A percentile compares a stretch with the other conserved stretches of the same genome.
Conservation (phyloP, 2,888 invertebrate genomes). For the Ametastegia equiseti region DNA sequence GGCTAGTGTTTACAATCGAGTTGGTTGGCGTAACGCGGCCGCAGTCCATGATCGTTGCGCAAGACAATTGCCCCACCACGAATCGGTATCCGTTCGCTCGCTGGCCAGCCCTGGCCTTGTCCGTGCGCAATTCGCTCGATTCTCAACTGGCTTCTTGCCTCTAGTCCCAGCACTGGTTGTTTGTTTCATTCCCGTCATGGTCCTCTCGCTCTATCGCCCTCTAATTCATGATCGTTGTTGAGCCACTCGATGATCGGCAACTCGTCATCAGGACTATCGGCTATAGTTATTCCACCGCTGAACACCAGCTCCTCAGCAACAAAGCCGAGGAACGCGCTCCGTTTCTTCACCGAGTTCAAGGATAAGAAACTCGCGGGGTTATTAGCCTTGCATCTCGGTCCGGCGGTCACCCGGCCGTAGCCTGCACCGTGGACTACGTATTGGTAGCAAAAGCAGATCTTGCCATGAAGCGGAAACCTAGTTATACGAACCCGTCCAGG, state of each 20-base stretch:
- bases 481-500: not conserved
- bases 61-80: slow-evolving; percentile 25
- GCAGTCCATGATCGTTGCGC: slow-evolving; percentile 37
- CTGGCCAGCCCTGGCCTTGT: slow-evolving; percentile 69
- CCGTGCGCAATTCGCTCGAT: slow-evolving; percentile 54
- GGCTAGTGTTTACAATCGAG: slow-evolving; percentile 32
- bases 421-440: slow-evolving; percentile 11
- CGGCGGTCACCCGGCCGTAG: slow-evolving; percentile 41
- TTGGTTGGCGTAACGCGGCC: slow-evolving; percentile 17
- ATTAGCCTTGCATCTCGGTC: slow-evolving; percentile 46
- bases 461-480: not conserved
- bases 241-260: too few species aligned
- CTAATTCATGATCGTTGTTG: not conserved
- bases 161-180: not conserved
- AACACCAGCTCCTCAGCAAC: not conserved
- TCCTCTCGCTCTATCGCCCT: not conserved
- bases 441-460: not conserved
- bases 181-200: not conserved
- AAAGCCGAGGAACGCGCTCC: slow-evolving; percentile 25
- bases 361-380: slow-evolving; percentile 41
- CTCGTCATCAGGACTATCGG: slow-evolving; percentile 30
- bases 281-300: not conserved
- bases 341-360: slow-evolving; percentile 30
- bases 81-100: slow-evolving; percentile 48
- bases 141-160: slow-evolving; percentile 3